Base-by-base conservation (phyloP, 2,113 vertebrate species). In the Hippocampus guttulatus region DNA sequence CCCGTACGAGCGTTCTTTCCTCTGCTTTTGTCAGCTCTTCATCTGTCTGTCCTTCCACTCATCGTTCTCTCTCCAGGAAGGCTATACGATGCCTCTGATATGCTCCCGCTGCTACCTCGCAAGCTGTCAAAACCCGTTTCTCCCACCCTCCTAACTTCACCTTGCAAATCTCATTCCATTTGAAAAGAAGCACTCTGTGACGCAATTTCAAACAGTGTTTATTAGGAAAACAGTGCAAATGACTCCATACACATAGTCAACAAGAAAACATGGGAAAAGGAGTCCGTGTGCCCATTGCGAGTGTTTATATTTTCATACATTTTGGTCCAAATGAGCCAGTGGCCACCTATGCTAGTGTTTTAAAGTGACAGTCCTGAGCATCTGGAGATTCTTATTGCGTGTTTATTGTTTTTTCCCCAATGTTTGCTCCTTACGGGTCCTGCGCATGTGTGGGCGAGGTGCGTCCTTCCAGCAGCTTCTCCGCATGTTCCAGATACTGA, bases 401-500 rank as follows among this genome's bases (percentile, higher is more conserved):
- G 15, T 33, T 6, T 68, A 9, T 62, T 25, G 40, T 25, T n/a
- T 16, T 45, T 21, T 60, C 6, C 57, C n/a, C 45, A 23, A 60
- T 41, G 23, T 40, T 5, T 9, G 5, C 3, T 27, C 25, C 23
- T 55, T 54, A 8, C 52, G 7, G 21, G 25, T 25, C 61, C 70
- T 77, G 61, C 55, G 71, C 8, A 1, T 73, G 78, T 54, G 85
- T 71, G 71, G 90, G 86, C 9, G 89, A 84, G 18, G 74, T 76
- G 38, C 86, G 92, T 30, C 55, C 83, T 64, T 90, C 87, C 2
- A 95, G 89, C 75, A 95, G 83, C 77, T 87, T 90, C 81, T 96
- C 95, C 0, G 93, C 92, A n/a, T 94, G 92, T 69, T 93, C 90
- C 45, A 96, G 85, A 67, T 95, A 95, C 80, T 94, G 91, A 0